Evolutionary conservation across 1,140 invertebrate genomes (phyloP).

Genomic region (Drosophila lacteicornis): DNA sequence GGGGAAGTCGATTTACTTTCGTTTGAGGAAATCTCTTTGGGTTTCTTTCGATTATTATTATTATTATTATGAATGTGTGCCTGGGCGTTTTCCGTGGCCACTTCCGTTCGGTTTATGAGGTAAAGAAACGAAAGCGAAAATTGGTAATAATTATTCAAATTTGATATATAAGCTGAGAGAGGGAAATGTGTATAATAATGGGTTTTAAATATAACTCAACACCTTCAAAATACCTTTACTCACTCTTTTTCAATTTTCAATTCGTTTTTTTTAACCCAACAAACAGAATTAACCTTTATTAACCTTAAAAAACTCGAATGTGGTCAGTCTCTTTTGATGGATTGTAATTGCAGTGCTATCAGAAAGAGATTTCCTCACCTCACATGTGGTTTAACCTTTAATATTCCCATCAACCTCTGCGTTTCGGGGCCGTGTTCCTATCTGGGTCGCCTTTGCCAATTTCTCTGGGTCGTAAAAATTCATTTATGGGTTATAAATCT

Average conservation of each 20-base stretch:
- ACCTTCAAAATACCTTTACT: not conserved
- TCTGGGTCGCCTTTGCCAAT: constrained; percentile 29
- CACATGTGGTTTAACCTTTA: constrained; percentile 41
- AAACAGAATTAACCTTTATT: constrained; percentile 42
- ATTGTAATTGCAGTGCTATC: constrained; percentile 3
- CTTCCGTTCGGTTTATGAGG: constrained; percentile 41
- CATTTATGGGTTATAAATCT: constrained; percentile 29
- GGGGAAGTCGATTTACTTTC: constrained; percentile 71
- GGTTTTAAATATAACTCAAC: not conserved
- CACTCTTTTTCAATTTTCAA: not conserved
- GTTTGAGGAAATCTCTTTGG: constrained; percentile 48
- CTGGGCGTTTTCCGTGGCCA: constrained; percentile 17
- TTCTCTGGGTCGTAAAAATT: constrained; percentile 14
- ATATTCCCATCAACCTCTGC: constrained; percentile 32
- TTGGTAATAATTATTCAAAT: constrained; percentile 21
- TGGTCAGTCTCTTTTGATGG: constrained; percentile 23
- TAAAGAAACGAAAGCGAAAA: constrained; percentile 11
- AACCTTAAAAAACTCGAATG: constrained; percentile 9
- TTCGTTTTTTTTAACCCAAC: not conserved
- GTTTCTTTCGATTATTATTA: constrained; percentile 25
- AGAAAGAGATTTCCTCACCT: constrained; percentile 8
- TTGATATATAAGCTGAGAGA: not conserved
- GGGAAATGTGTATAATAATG: not conserved
- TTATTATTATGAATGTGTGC: constrained; percentile 11
- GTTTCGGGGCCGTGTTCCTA: not conserved